phyloP scores from a whole-genome alignment of 1,140 invertebrate species.

The Bilobella aurantiaca region DNA sequence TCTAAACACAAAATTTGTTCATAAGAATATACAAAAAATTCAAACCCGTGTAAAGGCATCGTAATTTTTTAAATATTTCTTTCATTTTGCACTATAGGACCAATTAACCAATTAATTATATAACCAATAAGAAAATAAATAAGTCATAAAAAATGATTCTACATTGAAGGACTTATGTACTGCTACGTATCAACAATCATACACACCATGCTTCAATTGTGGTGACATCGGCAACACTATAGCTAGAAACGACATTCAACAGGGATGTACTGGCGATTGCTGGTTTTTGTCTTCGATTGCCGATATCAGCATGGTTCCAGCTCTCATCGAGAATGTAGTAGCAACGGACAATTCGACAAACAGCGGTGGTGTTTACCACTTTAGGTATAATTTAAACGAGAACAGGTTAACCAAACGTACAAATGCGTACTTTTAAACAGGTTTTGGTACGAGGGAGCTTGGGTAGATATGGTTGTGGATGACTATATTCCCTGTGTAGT shows the following conservation, averaged over 20 bases:
- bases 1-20: neutral
- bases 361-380: neutral
- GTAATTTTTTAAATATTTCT: too few species aligned
- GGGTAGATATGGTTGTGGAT: slow-evolving; percentile 2
- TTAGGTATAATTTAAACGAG: neutral
- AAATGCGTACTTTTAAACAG: neutral
- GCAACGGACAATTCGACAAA: neutral
- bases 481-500: neutral
- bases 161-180: too few species aligned
- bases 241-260: neutral
- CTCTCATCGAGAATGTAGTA: neutral
- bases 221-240: neutral
- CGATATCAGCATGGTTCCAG: neutral
- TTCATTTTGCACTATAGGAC: too few species aligned
- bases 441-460: neutral
- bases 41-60: too few species aligned
- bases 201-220: neutral
- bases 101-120: too few species aligned
- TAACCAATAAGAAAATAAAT: too few species aligned
- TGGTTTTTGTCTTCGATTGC: neutral
- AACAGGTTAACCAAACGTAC: neutral
- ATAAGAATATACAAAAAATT: neutral
- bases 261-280: neutral
- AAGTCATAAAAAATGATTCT: too few species aligned
- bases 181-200: neutral